A percentile compares a stretch with the other conserved stretches of the same genome.
phyloP scores from a whole-genome alignment of 2,888 invertebrate species.

The Drosophila colorata region DNA sequence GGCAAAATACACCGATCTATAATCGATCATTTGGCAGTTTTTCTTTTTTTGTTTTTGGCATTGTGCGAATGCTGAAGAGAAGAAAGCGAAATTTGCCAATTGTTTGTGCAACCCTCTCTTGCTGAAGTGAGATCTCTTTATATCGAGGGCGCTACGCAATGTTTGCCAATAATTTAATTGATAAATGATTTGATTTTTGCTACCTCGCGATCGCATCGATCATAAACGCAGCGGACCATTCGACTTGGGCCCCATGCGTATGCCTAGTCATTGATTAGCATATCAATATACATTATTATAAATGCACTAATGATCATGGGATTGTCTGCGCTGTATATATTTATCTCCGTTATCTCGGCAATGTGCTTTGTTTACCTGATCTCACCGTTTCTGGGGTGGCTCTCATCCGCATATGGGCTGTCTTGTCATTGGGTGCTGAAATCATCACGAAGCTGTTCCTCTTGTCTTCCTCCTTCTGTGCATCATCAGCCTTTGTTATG shows the following conservation, averaged over 20 bases:
- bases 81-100: conserved; percentile 43
- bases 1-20: conserved; percentile 41
- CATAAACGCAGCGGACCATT: conserved; percentile 54
- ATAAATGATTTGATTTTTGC: conserved; percentile 79
- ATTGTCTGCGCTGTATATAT: conserved; percentile 61
- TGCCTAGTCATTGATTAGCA: conserved; percentile 71
- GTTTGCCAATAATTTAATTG: conserved; percentile 81
- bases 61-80: conserved; percentile 42
- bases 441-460: conserved; percentile 69
- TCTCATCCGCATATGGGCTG: conserved; percentile 9
- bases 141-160: conserved; percentile 69
- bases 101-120: conserved; percentile 55
- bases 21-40: conserved; percentile 79
- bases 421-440: conserved; percentile 73
- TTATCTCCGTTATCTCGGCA: conserved; percentile 35
- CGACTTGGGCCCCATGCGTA: conserved; percentile 12
- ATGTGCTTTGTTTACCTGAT: conserved; percentile 46
- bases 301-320: conserved; percentile 75
- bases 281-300: conserved; percentile 73
- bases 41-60: conserved; percentile 38
- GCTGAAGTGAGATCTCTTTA: conserved; percentile 38
- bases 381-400: conserved; percentile 55
- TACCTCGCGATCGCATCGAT: conserved; percentile 63
- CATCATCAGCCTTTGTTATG: conserved; percentile 79
- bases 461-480: conserved; percentile 34